Conservation (phyloP, 2,113 vertebrate species). For the Tachycineta bicolor region DNA sequence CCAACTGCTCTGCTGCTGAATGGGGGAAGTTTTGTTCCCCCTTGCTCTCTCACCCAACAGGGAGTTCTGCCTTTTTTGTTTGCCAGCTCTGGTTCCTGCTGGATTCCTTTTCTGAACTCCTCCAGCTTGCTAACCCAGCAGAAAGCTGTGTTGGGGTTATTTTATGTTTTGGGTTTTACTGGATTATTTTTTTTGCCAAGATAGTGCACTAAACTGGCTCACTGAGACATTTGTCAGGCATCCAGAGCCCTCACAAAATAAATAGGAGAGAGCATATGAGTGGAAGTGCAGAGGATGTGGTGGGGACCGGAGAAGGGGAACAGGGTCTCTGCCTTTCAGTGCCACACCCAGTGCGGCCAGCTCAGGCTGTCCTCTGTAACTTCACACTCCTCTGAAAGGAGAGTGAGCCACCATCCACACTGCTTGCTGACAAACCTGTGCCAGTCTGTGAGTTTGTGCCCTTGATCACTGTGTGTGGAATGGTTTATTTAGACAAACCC, state of each 20-base stretch:
- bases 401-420: background rate
- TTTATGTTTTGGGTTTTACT: slow-evolving; percentile 31
- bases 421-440: background rate
- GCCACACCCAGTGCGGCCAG: background rate
- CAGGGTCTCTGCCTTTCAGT: background rate
- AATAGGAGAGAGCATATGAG: slow-evolving; percentile 23
- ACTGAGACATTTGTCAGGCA: background rate
- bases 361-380: background rate
- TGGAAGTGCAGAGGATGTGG: slow-evolving; percentile 56
- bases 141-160: background rate
- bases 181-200: slow-evolving; percentile 15
- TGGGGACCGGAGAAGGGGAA: slow-evolving; percentile 22
- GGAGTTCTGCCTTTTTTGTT: slow-evolving; percentile 37
- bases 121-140: background rate
- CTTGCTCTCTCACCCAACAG: background rate
- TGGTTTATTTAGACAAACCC: background rate
- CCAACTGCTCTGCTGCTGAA: slow-evolving; percentile 48
- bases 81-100: slow-evolving; percentile 1
- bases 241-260: slow-evolving; percentile 46
- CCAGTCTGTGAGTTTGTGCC: background rate
- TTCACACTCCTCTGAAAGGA: background rate
- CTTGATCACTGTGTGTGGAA: background rate
- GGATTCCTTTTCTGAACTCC: slow-evolving; percentile 11
- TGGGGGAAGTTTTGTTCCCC: slow-evolving; percentile 55
- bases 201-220: slow-evolving; percentile 26